Evolutionary conservation across 2,888 invertebrate species (phyloP), one percentile per base, ranked within the genome.

Genomic region (Arrhopalites spinosus): DNA sequence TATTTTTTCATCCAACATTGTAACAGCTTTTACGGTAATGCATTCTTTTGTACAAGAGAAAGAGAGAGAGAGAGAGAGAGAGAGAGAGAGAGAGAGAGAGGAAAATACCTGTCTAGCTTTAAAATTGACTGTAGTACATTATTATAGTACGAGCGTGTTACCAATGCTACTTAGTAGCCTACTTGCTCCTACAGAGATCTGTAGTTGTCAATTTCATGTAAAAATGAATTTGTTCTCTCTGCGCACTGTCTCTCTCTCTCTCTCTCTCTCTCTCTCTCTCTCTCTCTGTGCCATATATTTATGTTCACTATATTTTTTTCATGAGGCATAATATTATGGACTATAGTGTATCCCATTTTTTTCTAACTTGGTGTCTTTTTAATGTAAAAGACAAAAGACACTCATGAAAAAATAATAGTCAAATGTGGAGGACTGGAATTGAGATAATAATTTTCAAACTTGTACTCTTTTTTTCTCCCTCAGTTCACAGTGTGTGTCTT

Each of bases 11-110:
- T 61, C 71, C 71, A 45, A 66, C 66, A 70, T 36, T 27, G n/a
- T 36, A n/a, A 56, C n/a, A 56, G 56, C 70, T 70, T 70, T 70
- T 70, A 56, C 29, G n/a, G 53, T 56, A 70, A 56, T 56, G 27
- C 27, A 50, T 45, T 11, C 45, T 7, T 45, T 7, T 45, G 45
- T 45, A 45, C 8, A n/a, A n/a, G n/a, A n/a, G n/a, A n/a, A n/a
- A n/a, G n/a, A n/a, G n/a, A n/a, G n/a, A n/a, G n/a, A n/a, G n/a
- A n/a, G n/a, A n/a, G n/a, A n/a, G n/a, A n/a, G n/a, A n/a, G n/a
- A n/a, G n/a, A n/a, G n/a, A n/a, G n/a, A n/a, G n/a, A n/a, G n/a
- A n/a, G n/a, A n/a, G n/a, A n/a, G n/a, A n/a, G n/a, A n/a, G n/a
- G n/a, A 64, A 20, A 64, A 64, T 64, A 64, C 43, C 64, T 64